Base-by-base conservation (phyloP, 1,140 invertebrate genomes). In the Eufriesea mexicana region DNA sequence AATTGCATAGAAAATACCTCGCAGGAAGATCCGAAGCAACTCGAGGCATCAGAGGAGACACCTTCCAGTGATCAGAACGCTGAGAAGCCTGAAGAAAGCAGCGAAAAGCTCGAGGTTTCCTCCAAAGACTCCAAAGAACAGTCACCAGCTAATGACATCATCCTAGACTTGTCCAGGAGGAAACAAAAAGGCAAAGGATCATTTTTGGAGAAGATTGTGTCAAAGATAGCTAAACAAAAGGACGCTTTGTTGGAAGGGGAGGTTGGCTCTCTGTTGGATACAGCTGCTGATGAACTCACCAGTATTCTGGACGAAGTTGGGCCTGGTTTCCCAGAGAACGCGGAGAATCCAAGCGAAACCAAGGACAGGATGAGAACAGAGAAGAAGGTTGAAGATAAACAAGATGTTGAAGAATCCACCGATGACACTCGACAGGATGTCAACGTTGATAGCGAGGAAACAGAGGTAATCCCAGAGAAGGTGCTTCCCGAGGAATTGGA, bases 161-260 rank as follows among this genome's bases (percentile, higher is more conserved):
- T 94, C 51, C 79, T 94, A 0, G 94, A 94, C 85, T 54, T 94
- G 4, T 93, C 94, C 0, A 92, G 93, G 23, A 86, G 94, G 25
- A 93, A 93, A 45, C 86, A 89, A 2, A 92, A 91, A 28, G 91
- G 91, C 0, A 93, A 93, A n/a, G 92, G 92, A 8, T 93, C 93
- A 6, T 93, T 93, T 55, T 73, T 93, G 2, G 92, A 93, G 73
- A 93, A 93, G 87, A 94, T 94, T 8, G 94, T 94, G 0, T 94
- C 94, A 0, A 94, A 94, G 64, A 94, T 94, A 45, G 94, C 93
- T 0, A 93, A 94, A 59, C 90, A 94, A 47, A 94, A 94, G 68
- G 93, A 94, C 23, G 92, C 91, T n/a, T 72, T 91, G 23, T 71
- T 94, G 10, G 92, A 93, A 18, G 85, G 86, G 2, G 92, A 93